These are phyloP conservation scores for Phainopepla nitens DNA, from an alignment of 2,113 vertebrate species.

Conservation along the genomic window DNA sequence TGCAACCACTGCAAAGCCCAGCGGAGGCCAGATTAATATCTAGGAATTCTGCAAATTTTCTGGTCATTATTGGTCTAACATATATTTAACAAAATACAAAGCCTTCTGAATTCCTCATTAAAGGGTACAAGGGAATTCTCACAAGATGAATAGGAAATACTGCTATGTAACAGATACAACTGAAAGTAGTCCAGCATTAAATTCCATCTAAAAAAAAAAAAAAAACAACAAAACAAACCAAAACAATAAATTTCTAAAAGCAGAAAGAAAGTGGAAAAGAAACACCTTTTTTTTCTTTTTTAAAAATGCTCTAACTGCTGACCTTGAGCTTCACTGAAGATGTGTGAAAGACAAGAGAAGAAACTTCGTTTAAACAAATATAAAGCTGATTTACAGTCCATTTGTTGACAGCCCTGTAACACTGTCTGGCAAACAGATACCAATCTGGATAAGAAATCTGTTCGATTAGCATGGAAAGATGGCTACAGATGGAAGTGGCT, in stretches of 20 bases:
- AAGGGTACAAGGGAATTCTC: not conserved
- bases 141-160: not conserved
- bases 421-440: slow-evolving; percentile 62
- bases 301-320: not conserved
- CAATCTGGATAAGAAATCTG: slow-evolving; percentile 72
- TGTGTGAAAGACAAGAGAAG: slow-evolving; percentile 19
- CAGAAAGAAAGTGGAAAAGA: not conserved
- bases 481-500: slow-evolving; percentile 55
- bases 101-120: not conserved
- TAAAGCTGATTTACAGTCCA: slow-evolving; percentile 12
- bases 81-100: not conserved
- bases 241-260: not conserved
- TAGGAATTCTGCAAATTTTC: not conserved
- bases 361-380: slow-evolving; percentile 47
- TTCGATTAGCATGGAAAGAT: slow-evolving; percentile 32
- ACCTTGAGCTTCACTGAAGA: not conserved
- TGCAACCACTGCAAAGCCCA: not conserved
- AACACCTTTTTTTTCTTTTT: not conserved
- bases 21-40: not conserved
- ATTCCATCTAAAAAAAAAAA: not conserved
- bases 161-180: not conserved
- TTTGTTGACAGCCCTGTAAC: slow-evolving; percentile 65
- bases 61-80: not conserved
- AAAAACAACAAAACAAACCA: not conserved
- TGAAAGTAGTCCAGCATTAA: not conserved